Evolutionary conservation across 1,140 invertebrate species (phyloP).

Genomic region (Odontomachus brunneus): DNA sequence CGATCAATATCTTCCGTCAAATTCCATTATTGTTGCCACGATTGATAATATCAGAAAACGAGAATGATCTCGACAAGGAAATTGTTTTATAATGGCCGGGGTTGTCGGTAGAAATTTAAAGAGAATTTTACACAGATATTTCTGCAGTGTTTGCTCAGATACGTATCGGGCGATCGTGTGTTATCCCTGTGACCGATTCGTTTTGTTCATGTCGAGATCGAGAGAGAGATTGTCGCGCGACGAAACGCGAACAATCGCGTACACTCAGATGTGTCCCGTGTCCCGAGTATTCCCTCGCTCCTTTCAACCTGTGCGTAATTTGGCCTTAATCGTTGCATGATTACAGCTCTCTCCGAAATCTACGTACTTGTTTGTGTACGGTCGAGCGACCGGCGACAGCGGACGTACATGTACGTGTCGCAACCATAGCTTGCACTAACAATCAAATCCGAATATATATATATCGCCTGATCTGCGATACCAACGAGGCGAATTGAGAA

Average conservation of each 20-base stretch:
- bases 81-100: too few species aligned
- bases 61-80: too few species aligned
- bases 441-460: not conserved
- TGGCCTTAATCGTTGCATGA: slow-evolving; percentile 60
- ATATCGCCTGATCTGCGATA: slow-evolving; percentile 4
- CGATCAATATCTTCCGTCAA: not conserved
- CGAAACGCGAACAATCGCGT: slow-evolving; percentile 38
- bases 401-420: slow-evolving; percentile 17
- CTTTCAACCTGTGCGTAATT: slow-evolving; percentile 38
- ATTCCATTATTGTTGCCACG: not conserved
- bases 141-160: not conserved
- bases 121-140: slow-evolving; percentile 15
- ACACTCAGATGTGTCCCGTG: not conserved
- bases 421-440: not conserved
- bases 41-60: too few species aligned
- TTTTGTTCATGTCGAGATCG: not conserved
- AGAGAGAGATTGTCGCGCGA: not conserved
- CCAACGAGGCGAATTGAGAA: slow-evolving; percentile 14
- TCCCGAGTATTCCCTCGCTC: slow-evolving; percentile 51
- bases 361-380: slow-evolving; percentile 78
- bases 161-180: too few species aligned
- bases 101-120: not conserved
- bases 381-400: slow-evolving; percentile 54
- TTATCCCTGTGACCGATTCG: not conserved
- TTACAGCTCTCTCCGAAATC: slow-evolving; percentile 58